These are phyloP conservation scores for Physella acuta DNA, from an alignment of 1,140 invertebrate species.

Conservation along the genomic window DNA sequence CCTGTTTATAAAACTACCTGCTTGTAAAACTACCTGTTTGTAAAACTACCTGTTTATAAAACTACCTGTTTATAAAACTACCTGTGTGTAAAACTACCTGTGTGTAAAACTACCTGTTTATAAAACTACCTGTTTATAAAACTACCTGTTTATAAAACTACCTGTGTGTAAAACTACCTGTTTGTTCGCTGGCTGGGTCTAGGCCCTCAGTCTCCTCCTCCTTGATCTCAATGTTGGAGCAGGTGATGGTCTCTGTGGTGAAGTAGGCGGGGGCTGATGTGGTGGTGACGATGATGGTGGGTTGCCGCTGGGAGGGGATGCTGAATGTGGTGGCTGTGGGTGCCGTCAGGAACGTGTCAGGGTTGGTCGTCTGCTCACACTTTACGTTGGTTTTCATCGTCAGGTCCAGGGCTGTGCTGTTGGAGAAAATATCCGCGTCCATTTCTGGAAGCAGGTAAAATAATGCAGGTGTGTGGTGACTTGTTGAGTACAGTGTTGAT, in stretches of 20 bases:
- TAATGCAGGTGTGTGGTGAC: no score
- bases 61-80: no score
- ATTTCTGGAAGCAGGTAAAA: slow-evolving; percentile 37
- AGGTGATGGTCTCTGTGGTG: slow-evolving; percentile 17
- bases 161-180: slow-evolving; percentile 24
- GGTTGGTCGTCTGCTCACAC: neutral
- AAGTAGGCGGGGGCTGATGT: slow-evolving; percentile 27
- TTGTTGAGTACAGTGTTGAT: no score
- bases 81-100: no score
- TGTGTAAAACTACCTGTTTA: no score
- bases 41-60: no score
- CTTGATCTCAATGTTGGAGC: slow-evolving; percentile 34
- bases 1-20: no score
- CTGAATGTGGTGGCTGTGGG: slow-evolving; percentile 11
- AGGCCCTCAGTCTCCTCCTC: slow-evolving; percentile 31
- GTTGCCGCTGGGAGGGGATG: slow-evolving; percentile 34
- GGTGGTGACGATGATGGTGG: slow-evolving; percentile 47
- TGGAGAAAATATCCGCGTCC: slow-evolving; percentile 45
- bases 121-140: no score
- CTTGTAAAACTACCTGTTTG: no score
- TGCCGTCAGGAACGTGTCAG: slow-evolving; percentile 17
- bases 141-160: no score
- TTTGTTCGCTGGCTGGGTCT: slow-evolving; percentile 42
- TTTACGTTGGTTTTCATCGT: slow-evolving; percentile 29
- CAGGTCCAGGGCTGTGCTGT: slow-evolving; percentile 37